Base-by-base conservation (phyloP, 2,888 invertebrate species). In the Aphelenchoides bicaudatus region DNA sequence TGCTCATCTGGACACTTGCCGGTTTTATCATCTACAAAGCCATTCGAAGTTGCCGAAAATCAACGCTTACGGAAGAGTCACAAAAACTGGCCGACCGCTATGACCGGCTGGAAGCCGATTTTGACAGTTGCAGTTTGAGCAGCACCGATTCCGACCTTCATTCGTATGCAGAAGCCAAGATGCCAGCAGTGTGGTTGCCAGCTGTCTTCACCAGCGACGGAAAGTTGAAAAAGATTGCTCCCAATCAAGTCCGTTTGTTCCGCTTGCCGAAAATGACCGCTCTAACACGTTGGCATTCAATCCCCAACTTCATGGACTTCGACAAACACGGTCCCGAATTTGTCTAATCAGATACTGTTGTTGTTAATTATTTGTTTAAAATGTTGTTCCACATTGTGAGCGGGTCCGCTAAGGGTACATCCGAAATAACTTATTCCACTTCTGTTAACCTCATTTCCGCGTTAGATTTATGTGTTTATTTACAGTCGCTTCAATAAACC, bases 261-360 rank as follows among this genome's bases (percentile, higher is more conserved):
- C 43, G 25, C 10, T 10, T n/a, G 43, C 43, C 43, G 6, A 19
- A 25, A 10, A 34, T 34, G 13, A n/a, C n/a, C n/a, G n/a, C n/a
- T n/a, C n/a, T n/a, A n/a, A n/a, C n/a, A n/a, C 43, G 43, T 43
- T 43, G 43, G 43, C 43, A 43, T n/a, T 43, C 43, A 25, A 43
- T 43, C 25, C 43, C 43, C 10, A 43, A 19, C 23, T 6, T 43
- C 16, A 8, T 6, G 6, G 23, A 21, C 6, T 10, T 21, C 43
- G 21, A 43, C 43, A 25, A 43, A 10, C 25, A 43, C 43, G n/a
- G n/a, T n/a, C n/a, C n/a, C n/a, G n/a, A n/a, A n/a, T n/a, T n/a
- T n/a, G n/a, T n/a, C n/a, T n/a, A n/a, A n/a, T n/a, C n/a, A n/a
- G n/a, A n/a, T n/a, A n/a, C n/a, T n/a, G n/a, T n/a, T n/a, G n/a